Conservation (phyloP, 2,888 invertebrate genomes). For the Nudaria mundana region DNA sequence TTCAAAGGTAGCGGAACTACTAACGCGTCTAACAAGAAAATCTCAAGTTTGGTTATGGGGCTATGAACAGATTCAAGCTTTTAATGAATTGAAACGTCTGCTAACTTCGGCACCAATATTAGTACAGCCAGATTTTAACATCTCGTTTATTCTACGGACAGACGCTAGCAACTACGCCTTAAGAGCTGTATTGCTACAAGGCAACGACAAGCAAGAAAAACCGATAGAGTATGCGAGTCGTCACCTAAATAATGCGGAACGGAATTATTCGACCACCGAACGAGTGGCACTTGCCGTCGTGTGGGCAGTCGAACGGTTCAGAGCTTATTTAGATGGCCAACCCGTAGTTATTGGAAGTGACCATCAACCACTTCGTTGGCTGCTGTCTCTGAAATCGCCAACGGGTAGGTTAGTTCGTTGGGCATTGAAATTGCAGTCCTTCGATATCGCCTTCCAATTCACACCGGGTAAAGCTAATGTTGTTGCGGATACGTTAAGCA, state of each 20-base stretch:
- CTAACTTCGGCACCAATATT: background rate
- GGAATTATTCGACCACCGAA: background rate
- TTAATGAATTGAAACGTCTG: background rate
- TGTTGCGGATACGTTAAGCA: too few relatives aligned
- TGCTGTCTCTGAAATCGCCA: too few relatives aligned
- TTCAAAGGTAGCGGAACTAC: too few relatives aligned
- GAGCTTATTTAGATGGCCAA: background rate
- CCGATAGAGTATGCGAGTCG: background rate
- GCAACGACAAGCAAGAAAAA: background rate
- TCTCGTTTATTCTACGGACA: background rate
- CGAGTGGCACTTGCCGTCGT: background rate
- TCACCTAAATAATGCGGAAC: background rate
- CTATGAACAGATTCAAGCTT: background rate
- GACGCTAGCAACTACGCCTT: background rate
- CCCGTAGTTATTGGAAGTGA: background rate
- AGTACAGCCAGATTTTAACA: background rate
- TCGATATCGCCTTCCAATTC: too few relatives aligned
- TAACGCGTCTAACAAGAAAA: too few relatives aligned
- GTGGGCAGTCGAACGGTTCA: too few relatives aligned
- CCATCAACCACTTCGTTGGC: too few relatives aligned
- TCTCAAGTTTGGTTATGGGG: background rate
- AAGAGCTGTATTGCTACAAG: background rate
- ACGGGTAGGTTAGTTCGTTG: too few relatives aligned
- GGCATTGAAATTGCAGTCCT: too few relatives aligned
- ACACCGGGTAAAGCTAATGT: too few relatives aligned